These are phyloP conservation scores for Apolygus lucorum DNA, from an alignment of 1,140 invertebrate species.

Conservation along the genomic window DNA sequence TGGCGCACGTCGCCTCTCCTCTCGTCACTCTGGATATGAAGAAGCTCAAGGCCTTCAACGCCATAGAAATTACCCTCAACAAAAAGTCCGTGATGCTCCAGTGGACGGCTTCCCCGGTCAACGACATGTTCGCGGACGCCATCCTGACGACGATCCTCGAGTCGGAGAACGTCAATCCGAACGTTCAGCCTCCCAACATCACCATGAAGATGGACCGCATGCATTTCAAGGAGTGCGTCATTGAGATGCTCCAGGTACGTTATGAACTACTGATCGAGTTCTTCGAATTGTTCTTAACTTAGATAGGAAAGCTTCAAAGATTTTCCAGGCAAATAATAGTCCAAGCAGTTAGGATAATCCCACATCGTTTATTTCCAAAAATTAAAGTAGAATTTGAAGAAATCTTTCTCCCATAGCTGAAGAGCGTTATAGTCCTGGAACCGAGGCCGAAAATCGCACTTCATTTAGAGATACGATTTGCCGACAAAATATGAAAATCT, in stretches of 20 bases:
- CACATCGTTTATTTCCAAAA: no score
- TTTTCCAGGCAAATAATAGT: no score
- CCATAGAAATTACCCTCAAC: conserved; percentile 74
- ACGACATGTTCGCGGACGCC: conserved; percentile 97
- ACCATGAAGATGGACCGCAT: conserved; percentile 67
- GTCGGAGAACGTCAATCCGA: conserved; percentile 54
- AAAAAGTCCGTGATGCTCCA: conserved; percentile 72
- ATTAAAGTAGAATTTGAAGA: no score
- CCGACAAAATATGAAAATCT: no score
- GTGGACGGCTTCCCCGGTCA: conserved; percentile 89
- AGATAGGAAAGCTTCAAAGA: no score
- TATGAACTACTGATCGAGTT: no score
- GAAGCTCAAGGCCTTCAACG: conserved; percentile 64
- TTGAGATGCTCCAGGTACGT: conserved; percentile 46
- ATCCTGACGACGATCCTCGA: conserved; percentile 74
- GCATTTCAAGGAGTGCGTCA: conserved; percentile 85
- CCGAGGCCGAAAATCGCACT: no score
- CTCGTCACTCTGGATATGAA: conserved; percentile 66
- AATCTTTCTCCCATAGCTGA: no score
- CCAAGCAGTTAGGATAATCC: no score
- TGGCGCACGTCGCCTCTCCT: conserved; percentile 73
- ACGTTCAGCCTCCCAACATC: conserved; percentile 49
- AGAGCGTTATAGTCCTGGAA: no score
- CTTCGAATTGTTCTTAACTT: no score
- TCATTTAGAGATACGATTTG: no score